phyloP scores from a whole-genome alignment of 2,888 invertebrate species.

The Crocallis elinguaria region DNA sequence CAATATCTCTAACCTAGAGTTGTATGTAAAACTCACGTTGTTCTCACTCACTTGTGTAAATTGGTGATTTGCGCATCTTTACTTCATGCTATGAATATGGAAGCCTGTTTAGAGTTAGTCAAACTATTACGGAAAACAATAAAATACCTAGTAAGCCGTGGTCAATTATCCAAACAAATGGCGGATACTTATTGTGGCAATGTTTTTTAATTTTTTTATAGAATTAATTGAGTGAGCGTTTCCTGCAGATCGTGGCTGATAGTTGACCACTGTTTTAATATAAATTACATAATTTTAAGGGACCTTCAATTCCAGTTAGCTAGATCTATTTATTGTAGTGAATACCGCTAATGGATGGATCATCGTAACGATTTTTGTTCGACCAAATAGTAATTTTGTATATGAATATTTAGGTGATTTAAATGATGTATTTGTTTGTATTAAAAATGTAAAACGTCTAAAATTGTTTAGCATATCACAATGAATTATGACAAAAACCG shows the following conservation, averaged over 20 bases:
- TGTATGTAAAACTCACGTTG: conserved; percentile 64
- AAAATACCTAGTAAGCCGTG: conserved; percentile 62
- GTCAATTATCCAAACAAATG: conserved; percentile 69
- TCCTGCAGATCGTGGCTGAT: conserved; percentile 46
- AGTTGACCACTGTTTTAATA: conserved; percentile 78
- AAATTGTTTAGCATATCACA: conserved; percentile 81
- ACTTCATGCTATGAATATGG: conserved; percentile 80
- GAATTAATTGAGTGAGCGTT: conserved; percentile 29
- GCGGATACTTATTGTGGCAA: conserved; percentile 39
- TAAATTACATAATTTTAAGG: conserved; percentile 83
- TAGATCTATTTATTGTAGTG: conserved; percentile 83
- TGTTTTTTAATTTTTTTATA: conserved; percentile 42
- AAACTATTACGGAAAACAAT: conserved; percentile 60
- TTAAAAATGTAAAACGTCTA: conserved; percentile 70
- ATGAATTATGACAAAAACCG: conserved; percentile 62
- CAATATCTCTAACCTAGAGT: conserved; percentile 72
- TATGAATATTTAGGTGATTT: conserved; percentile 74
- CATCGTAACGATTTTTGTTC: conserved; percentile 69
- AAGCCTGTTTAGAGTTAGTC: conserved; percentile 83
- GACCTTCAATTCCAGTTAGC: conserved; percentile 84
- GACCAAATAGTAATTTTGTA: conserved; percentile 83
- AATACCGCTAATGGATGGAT: conserved; percentile 75
- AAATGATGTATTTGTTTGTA: conserved; percentile 64
- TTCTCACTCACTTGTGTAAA: conserved; percentile 74
- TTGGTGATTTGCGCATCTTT: conserved; percentile 79